phyloP scores from a whole-genome alignment of 2,888 invertebrate genomes.

The Acholoe squamosa region DNA sequence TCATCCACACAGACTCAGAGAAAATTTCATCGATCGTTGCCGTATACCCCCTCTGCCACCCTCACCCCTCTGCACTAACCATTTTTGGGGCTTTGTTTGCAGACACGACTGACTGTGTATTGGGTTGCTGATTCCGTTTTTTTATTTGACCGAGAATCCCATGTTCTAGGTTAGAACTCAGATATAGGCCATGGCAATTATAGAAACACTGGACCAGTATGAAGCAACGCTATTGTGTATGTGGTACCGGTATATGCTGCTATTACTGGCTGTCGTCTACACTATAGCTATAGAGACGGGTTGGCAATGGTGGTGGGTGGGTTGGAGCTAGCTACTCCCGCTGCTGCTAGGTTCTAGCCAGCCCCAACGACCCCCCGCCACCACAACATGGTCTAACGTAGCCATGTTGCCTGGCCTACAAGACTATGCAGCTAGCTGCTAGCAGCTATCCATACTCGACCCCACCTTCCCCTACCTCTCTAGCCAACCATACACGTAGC shows the following conservation, averaged over 20 bases:
- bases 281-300: too few relatives aligned
- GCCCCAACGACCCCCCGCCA: not conserved
- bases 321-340: not conserved
- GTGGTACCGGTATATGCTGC: too few relatives aligned
- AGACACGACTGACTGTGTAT: too few relatives aligned
- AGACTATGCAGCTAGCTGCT: not conserved
- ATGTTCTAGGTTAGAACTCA: too few relatives aligned
- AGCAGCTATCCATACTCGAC: not conserved
- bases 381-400: slow-evolving; percentile 17
- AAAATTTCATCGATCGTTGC: not conserved
- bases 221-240: too few relatives aligned
- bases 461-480: not conserved
- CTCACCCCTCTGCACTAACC: slow-evolving; percentile 3
- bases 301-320: too few relatives aligned
- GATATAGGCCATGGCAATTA: too few relatives aligned
- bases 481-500: too few relatives aligned
- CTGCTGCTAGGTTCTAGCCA: not conserved
- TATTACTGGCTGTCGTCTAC: too few relatives aligned
- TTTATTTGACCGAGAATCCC: too few relatives aligned
- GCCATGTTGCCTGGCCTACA: not conserved
- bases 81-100: not conserved
- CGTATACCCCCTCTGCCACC: not conserved
- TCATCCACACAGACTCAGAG: not conserved
- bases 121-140: too few relatives aligned
- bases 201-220: too few relatives aligned